Conservation (phyloP, 1,140 invertebrate genomes). For the Panagrolaimus sp. region DNA sequence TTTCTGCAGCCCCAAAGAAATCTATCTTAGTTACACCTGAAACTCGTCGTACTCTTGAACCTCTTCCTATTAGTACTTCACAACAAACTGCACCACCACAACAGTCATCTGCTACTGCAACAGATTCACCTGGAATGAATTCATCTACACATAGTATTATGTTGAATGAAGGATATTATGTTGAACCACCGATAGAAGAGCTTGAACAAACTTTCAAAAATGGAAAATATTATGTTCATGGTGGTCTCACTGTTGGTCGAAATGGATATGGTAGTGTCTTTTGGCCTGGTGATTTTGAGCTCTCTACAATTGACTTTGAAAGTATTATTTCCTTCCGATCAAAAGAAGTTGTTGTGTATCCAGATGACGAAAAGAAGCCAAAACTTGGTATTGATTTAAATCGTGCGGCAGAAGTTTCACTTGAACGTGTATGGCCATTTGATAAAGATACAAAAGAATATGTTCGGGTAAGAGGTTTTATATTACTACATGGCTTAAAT, state of each 20-base stretch:
- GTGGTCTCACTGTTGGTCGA: constrained; percentile 77
- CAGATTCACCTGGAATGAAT: background rate
- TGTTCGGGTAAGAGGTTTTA: constrained; percentile 67
- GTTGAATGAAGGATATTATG: constrained; percentile 68
- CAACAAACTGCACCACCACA: constrained; percentile 1
- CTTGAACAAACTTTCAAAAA: constrained; percentile 63
- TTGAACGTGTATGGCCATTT: constrained; percentile 87
- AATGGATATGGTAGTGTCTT: constrained; percentile 84
- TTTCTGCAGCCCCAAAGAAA: background rate
- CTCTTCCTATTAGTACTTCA: background rate
- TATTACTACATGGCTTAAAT: no score
- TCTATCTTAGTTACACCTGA: background rate
- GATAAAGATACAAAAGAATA: constrained; percentile 75
- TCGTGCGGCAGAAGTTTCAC: constrained; percentile 77
- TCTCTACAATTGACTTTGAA: constrained; percentile 44
- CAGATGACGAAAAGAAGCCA: constrained; percentile 68
- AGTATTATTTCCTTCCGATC: constrained; percentile 64
- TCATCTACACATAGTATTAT: background rate
- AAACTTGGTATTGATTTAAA: constrained; percentile 80
- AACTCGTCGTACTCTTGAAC: background rate
- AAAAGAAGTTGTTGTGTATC: constrained; percentile 68
- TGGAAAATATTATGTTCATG: constrained; percentile 18
- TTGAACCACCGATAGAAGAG: constrained; percentile 73
- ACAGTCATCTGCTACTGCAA: background rate
- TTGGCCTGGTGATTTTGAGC: constrained; percentile 65